phyloP scores from a whole-genome alignment of 2,797 vertebrate species.

The Clamator glandarius region DNA sequence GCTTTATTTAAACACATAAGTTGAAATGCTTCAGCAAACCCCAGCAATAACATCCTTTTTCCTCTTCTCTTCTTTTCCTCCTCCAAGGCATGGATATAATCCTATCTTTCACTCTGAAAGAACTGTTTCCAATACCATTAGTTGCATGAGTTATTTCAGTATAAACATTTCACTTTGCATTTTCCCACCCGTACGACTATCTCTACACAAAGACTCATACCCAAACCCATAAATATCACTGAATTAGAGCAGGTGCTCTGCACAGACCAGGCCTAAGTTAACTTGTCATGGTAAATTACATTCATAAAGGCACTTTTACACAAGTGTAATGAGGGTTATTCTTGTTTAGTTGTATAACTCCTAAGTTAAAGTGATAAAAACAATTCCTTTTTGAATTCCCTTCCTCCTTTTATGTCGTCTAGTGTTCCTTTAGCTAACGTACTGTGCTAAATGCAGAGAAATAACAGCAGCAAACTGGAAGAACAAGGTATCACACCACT shows the following conservation, averaged over 20 bases:
- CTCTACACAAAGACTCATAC: neutral
- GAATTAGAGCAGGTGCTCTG: neutral
- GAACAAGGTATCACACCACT: neutral
- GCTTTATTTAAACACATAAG: neutral
- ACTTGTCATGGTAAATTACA: neutral
- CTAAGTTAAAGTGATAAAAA: neutral
- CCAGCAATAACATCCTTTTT: neutral
- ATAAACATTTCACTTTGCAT: neutral
- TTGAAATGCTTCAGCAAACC: neutral
- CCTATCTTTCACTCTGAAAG: neutral
- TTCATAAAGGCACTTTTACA: neutral
- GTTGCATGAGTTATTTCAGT: neutral
- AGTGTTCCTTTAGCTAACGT: neutral
- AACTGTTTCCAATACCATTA: neutral
- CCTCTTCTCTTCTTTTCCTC: neutral
- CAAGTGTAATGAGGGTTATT: neutral
- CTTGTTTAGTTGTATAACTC: neutral
- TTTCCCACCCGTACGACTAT: neutral
- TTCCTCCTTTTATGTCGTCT: neutral
- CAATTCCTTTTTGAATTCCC: neutral
- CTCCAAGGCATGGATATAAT: neutral
- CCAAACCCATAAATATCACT: neutral
- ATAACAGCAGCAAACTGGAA: neutral
- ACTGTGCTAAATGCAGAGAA: neutral
- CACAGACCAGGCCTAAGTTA: neutral